Evolutionary conservation across 2,888 invertebrate species (phyloP).

Genomic region (Anoplius nigerrimus): DNA sequence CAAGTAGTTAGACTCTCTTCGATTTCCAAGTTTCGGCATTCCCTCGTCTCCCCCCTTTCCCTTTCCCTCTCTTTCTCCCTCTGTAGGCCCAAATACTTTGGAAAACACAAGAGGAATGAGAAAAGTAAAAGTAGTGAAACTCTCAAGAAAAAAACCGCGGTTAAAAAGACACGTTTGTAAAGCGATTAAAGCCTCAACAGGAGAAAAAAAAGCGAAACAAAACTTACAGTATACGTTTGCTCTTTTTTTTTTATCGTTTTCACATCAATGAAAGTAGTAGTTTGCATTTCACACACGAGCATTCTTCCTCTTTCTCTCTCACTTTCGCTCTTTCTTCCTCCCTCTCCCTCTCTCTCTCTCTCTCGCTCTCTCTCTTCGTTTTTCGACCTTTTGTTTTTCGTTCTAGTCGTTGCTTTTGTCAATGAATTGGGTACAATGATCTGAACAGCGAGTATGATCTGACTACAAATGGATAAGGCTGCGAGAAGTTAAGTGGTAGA

Average conservation of each 20-base stretch:
- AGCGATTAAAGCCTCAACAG: conserved; percentile 63
- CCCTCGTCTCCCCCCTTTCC: conserved; percentile 10
- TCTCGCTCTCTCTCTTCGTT: conserved; percentile 7
- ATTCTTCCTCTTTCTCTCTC: conserved; percentile 30
- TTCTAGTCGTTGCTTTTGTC: conserved; percentile 8
- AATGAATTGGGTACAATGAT: conserved; percentile 48
- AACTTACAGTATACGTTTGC: conserved; percentile 56
- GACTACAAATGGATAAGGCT: conserved; percentile 55
- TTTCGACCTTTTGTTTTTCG: too few relatives aligned
- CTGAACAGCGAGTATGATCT: conserved; percentile 53
- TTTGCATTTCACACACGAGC: conserved; percentile 63
- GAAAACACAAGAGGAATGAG: conserved; percentile 34
- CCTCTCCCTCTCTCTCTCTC: conserved; percentile 18
- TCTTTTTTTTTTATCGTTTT: conserved; percentile 1
- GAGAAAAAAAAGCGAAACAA: conserved; percentile 60
- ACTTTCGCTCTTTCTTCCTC: conserved; percentile 7
- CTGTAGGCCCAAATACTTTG: conserved; percentile 32
- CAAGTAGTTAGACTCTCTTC: conserved; percentile 18
- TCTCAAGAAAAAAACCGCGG: conserved; percentile 42
- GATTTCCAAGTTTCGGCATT: conserved; percentile 10
- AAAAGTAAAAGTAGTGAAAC: conserved; percentile 40
- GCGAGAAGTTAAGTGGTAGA: conserved; percentile 41
- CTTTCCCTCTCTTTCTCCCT: too few relatives aligned
- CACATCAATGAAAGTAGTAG: conserved; percentile 33
- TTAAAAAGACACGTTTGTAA: conserved; percentile 57